These are phyloP conservation scores for Palloptera scutellata DNA, from an alignment of 2,888 invertebrate genomes.

Conservation along the genomic window DNA sequence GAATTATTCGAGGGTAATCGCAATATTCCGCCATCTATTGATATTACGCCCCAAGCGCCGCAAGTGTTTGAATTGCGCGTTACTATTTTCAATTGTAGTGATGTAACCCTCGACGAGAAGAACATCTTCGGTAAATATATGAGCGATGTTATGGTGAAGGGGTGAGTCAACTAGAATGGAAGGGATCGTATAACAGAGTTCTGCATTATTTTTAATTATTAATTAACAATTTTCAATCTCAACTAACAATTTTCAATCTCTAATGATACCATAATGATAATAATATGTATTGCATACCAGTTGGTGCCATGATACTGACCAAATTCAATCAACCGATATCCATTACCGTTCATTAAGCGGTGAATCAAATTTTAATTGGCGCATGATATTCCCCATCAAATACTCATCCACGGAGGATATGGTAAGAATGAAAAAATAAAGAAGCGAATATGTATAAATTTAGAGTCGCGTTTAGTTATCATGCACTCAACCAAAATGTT, in stretches of 20 bases:
- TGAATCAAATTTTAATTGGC: constrained; percentile 89
- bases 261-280: too few species aligned
- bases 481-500: too few species aligned
- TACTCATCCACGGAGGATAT: constrained; percentile 80
- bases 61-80: constrained; percentile 74
- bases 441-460: too few species aligned
- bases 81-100: constrained; percentile 72
- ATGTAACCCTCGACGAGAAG: constrained; percentile 73
- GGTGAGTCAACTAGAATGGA: constrained; percentile 65
- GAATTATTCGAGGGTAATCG: constrained; percentile 78
- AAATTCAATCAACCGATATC: constrained; percentile 81
- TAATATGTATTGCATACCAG: constrained; percentile 63
- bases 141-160: constrained; percentile 80
- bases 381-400: constrained; percentile 82
- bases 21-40: constrained; percentile 74
- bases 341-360: constrained; percentile 82
- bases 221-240: too few species aligned
- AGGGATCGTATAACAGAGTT: too few species aligned
- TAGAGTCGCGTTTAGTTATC: too few species aligned
- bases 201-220: too few species aligned
- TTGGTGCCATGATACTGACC: constrained; percentile 74
- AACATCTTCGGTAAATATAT: constrained; percentile 78
- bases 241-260: too few species aligned
- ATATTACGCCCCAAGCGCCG: constrained; percentile 78
- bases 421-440: constrained; percentile 57